A percentile compares a stretch with the other conserved stretches of the same genome.
phyloP scores from a whole-genome alignment of 2,888 invertebrate species.

The Conomelus anceps region DNA sequence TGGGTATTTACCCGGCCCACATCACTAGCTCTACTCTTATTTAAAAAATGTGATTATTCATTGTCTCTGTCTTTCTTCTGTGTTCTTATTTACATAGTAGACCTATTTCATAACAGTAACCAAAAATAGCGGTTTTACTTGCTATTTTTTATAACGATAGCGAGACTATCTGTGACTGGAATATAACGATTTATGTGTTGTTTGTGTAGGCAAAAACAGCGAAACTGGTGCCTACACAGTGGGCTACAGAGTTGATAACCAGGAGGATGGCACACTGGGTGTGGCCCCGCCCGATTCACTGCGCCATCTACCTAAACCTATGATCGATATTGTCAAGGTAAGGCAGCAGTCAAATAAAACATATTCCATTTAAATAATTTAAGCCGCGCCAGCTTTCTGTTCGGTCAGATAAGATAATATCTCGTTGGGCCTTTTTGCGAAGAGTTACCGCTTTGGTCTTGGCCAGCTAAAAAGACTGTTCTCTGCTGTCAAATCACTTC shows the following conservation, averaged over 20 bases:
- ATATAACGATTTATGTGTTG: neutral
- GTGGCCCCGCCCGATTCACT: constrained; percentile 41
- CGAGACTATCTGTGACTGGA: too few relatives aligned
- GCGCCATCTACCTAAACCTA: constrained; percentile 40
- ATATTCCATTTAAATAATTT: neutral
- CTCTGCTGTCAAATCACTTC: too few relatives aligned
- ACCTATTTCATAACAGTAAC: too few relatives aligned
- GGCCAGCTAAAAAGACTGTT: too few relatives aligned
- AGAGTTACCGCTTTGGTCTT: neutral
- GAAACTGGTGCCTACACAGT: constrained; percentile 44
- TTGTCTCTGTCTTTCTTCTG: too few relatives aligned
- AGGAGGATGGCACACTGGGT: constrained; percentile 45
- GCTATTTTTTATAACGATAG: too few relatives aligned
- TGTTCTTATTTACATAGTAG: too few relatives aligned
- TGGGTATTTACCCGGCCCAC: too few relatives aligned
- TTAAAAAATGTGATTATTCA: too few relatives aligned
- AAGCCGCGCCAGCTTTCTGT: too few relatives aligned
- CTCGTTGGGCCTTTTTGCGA: neutral
- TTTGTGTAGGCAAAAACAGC: constrained; percentile 39
- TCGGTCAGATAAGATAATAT: neutral
- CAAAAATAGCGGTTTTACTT: too few relatives aligned
- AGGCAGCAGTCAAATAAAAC: constrained; percentile 11
- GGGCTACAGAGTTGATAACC: constrained; percentile 50
- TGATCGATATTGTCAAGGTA: constrained; percentile 42
- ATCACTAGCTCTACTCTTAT: too few relatives aligned